Percentiles rank a stretch among this genome's conserved stretches.
These are phyloP conservation scores for Aphrophora alni DNA, from an alignment of 2,888 invertebrate genomes.

Conservation along the genomic window DNA sequence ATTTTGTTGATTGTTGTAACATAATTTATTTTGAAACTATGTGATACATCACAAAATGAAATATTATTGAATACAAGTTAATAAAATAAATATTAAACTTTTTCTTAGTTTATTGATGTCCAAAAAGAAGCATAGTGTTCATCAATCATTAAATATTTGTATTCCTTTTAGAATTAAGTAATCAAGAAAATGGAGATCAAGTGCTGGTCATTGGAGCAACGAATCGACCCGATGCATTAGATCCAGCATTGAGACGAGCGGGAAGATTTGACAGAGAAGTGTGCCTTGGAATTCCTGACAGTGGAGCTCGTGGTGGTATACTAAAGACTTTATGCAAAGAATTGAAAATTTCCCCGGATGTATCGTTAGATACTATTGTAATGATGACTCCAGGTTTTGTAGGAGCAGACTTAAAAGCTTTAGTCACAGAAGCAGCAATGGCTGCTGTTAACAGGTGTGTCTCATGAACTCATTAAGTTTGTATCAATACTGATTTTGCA, in stretches of 20 bases:
- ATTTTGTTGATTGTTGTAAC: too few relatives aligned
- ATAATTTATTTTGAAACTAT: too few relatives aligned
- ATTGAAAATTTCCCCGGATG: constrained; percentile 70
- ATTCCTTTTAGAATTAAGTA: constrained; percentile 58
- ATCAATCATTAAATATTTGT: too few relatives aligned
- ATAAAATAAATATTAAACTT: too few relatives aligned
- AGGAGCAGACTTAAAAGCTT: constrained; percentile 88
- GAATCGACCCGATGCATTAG: constrained; percentile 89
- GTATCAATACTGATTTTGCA: too few relatives aligned
- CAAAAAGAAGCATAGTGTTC: too few relatives aligned
- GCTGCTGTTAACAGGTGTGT: constrained; percentile 77
- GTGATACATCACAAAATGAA: too few relatives aligned
- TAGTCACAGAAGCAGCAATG: constrained; percentile 88
- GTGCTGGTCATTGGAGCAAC: constrained; percentile 95
- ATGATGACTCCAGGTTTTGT: constrained; percentile 94
- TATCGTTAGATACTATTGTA: constrained; percentile 73
- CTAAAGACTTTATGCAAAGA: constrained; percentile 73
- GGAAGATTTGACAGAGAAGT: constrained; percentile 96
- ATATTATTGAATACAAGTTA: too few relatives aligned
- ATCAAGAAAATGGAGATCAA: constrained; percentile 63
- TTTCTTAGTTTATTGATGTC: too few relatives aligned
- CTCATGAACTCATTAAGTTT: too few relatives aligned
- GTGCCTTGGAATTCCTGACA: constrained; percentile 90
- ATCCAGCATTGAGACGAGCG: constrained; percentile 89
- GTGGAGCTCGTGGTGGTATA: constrained; percentile 80